Evolutionary conservation across 2,797 vertebrate species (phyloP), one percentile per base, ranked within the genome.

Genomic region (Neosilurus hyrtlii): DNA sequence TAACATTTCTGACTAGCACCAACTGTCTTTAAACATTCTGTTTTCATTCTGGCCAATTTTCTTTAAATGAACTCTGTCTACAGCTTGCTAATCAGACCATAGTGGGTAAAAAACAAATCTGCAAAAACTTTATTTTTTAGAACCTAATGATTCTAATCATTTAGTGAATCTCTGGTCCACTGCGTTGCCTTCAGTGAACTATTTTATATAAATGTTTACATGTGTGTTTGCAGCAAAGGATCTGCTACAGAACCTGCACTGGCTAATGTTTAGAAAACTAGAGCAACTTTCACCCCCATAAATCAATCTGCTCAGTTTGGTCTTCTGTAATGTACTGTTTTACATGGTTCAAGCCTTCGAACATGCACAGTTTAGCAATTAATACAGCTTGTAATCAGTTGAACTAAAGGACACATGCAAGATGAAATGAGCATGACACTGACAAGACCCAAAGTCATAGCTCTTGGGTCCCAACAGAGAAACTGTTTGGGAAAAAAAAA

Each of bases 121-220:
- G 15, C 2, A 10, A 78, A 78, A 51, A 51, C n/a, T 18, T 30
- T n/a, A n/a, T n/a, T n/a, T n/a, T n/a, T n/a, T n/a, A n/a, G n/a
- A n/a, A n/a, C 61, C 8, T 18, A 78, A 78, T 51, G 61, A 51
- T 78, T 63, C 43, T 78, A 78, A 18, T 3, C 30, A 20, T 49
- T 57, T 62, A 24, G 37, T 49, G 43, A 77, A 49, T 18, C 59
- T 51, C 15, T 78, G 75, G 35, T 51, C 30, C 22, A 51, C 37
- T 78, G 15, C 49, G 75, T n/a, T 77, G 75, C 75, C 59, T 63
- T 63, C 1, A 63, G 14, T 12, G 0, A 63, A 26, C 37, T 78
- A 24, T 63, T 78, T 78, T 78, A 26, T 18, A 63, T 52, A 78
- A 78, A 78, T 30, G 59, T 10, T 78, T 10, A 20, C 61, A 78